Evolutionary conservation across 2,888 invertebrate species (phyloP).

Genomic region (Agrochola litura): DNA sequence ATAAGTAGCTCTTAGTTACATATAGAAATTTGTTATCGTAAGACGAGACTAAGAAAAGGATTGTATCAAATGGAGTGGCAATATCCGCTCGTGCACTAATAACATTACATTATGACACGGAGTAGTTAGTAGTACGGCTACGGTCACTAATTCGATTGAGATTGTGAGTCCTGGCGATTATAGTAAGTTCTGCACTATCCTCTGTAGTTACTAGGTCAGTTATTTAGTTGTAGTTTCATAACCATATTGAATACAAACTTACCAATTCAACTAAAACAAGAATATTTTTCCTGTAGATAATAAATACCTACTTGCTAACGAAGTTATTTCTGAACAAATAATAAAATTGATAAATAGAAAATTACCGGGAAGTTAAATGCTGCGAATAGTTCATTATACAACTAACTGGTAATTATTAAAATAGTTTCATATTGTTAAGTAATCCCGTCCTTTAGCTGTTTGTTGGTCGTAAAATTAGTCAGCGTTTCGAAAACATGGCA

Average conservation of each 20-base stretch:
- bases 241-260: not conserved
- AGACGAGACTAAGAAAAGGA: not conserved
- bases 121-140: not conserved
- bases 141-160: constrained; percentile 38
- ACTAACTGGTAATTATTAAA: constrained; percentile 8
- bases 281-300: constrained; percentile 7
- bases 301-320: not conserved
- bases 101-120: constrained; percentile 12
- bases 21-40: constrained; percentile 14
- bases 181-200: not conserved
- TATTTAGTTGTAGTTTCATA: not conserved
- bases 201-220: not conserved
- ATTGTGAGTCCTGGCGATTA: constrained; percentile 16
- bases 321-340: constrained; percentile 21
- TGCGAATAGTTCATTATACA: not conserved
- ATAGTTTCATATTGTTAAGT: constrained; percentile 32
- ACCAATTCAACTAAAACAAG: not conserved
- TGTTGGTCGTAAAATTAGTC: constrained; percentile 54
- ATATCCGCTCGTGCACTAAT: constrained; percentile 8
- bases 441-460: constrained; percentile 22
- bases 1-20: not conserved
- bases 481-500: constrained; percentile 51
- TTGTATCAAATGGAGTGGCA: constrained; percentile 20
- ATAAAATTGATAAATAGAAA: not conserved
- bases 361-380: not conserved